Evolutionary conservation across 2,113 vertebrate genomes (phyloP).

Genomic region (Dicerorhinus sumatrensis): DNA sequence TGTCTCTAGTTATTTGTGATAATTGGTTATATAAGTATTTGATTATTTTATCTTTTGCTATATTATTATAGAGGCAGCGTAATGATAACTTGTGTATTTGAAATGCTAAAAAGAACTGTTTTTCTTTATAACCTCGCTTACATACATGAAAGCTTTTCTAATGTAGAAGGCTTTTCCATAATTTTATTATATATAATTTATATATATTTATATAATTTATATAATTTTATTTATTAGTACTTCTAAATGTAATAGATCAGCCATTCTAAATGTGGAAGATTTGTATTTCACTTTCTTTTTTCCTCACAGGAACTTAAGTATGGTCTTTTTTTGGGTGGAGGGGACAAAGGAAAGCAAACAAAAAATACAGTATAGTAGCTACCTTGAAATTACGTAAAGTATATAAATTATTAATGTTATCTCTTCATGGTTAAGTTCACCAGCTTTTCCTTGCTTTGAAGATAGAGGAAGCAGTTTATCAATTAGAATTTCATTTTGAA

Average conservation of each 20-base stretch:
- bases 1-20: slow-evolving; percentile 4
- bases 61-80: slow-evolving; percentile 12
- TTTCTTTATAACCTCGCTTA: slow-evolving; percentile 9
- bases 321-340: background rate
- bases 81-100: background rate
- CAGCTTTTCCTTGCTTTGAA: slow-evolving; percentile 21
- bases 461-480: slow-evolving; percentile 41
- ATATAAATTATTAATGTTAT: slow-evolving; percentile 26
- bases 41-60: slow-evolving; percentile 18
- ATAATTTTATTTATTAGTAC: background rate
- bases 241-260: background rate
- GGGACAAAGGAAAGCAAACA: slow-evolving; percentile 30
- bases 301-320: background rate
- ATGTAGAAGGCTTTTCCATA: background rate
- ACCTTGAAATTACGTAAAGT: slow-evolving; percentile 39
- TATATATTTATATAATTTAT: no score
- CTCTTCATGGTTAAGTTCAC: slow-evolving; percentile 20
- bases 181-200: no score
- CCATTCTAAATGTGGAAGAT: background rate
- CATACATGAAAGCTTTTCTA: background rate
- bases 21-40: background rate
- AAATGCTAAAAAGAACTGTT: background rate
- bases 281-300: background rate
- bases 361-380: background rate
- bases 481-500: slow-evolving; percentile 24